Percentiles rank a stretch among this genome's conserved stretches.
phyloP scores from a whole-genome alignment of 2,888 invertebrate species.

The Tinea trinotella region DNA sequence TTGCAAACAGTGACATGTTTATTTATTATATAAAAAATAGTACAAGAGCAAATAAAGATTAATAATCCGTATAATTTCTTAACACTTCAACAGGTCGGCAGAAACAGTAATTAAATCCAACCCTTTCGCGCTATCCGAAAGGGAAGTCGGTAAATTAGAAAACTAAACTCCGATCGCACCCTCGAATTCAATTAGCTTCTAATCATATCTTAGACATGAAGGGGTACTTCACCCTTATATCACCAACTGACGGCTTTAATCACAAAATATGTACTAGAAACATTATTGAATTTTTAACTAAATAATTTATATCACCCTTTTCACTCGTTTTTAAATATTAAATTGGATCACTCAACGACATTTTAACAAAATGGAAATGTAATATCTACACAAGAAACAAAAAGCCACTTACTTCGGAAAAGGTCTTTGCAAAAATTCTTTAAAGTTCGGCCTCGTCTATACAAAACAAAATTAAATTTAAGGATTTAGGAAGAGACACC shows the following conservation, averaged over 20 bases:
- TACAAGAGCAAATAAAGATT: neutral
- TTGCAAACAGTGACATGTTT: neutral
- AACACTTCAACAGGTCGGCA: conserved; percentile 30
- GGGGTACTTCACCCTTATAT: conserved; percentile 1
- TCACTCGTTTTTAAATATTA: neutral
- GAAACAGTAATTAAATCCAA: conserved; percentile 64
- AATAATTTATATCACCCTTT: neutral
- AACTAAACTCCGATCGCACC: conserved; percentile 70
- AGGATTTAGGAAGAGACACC: conserved; percentile 39
- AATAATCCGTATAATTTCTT: conserved; percentile 1
- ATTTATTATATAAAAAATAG: neutral
- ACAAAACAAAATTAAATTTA: conserved; percentile 17
- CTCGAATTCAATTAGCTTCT: conserved; percentile 69
- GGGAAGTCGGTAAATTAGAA: conserved; percentile 69
- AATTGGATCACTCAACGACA: too few species aligned
- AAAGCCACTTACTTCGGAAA: neutral
- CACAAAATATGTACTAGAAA: conserved; percentile 4
- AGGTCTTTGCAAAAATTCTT: neutral
- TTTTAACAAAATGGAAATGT: neutral
- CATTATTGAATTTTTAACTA: neutral
- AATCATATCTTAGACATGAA: conserved; percentile 54
- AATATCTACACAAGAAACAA: neutral
- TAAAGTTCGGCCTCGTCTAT: conserved; percentile 6
- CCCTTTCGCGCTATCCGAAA: conserved; percentile 58
- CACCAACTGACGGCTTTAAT: conserved; percentile 15